Conservation (phyloP, 2,888 invertebrate genomes). For the Argynnis bischoffii region DNA sequence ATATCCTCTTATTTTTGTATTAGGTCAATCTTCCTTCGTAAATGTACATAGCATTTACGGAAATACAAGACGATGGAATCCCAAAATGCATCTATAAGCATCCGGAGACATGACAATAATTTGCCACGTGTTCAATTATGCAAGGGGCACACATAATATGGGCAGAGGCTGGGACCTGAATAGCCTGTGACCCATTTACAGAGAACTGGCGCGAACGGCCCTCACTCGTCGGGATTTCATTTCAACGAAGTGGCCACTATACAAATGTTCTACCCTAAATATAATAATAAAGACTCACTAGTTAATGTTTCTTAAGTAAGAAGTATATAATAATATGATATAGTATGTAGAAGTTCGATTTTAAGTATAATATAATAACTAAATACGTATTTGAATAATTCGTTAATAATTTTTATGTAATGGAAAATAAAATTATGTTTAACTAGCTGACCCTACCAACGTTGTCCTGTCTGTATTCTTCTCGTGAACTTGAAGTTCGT, state of each 20-base stretch:
- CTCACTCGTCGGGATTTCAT: conserved; percentile 56
- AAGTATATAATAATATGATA: neutral
- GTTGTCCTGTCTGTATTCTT: no score
- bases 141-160: conserved; percentile 68
- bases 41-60: conserved; percentile 28
- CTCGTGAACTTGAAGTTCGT: no score
- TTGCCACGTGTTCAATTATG: conserved; percentile 78
- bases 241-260: conserved; percentile 43
- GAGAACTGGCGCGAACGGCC: conserved; percentile 63
- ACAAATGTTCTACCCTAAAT: conserved; percentile 39
- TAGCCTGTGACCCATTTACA: conserved; percentile 80
- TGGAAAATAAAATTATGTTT: no score
- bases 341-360: neutral
- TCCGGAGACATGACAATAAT: conserved; percentile 72
- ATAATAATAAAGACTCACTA: conserved; percentile 14
- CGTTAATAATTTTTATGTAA: no score
- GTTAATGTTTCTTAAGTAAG: neutral
- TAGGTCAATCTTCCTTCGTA: neutral
- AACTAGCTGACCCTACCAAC: no score
- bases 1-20: no score
- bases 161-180: conserved; percentile 60
- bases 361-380: neutral
- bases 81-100: conserved; percentile 54
- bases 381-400: no score
- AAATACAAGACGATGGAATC: conserved; percentile 45